These are phyloP conservation scores for Ecdyonurus torrentis DNA, from an alignment of 2,888 invertebrate genomes.

Conservation along the genomic window DNA sequence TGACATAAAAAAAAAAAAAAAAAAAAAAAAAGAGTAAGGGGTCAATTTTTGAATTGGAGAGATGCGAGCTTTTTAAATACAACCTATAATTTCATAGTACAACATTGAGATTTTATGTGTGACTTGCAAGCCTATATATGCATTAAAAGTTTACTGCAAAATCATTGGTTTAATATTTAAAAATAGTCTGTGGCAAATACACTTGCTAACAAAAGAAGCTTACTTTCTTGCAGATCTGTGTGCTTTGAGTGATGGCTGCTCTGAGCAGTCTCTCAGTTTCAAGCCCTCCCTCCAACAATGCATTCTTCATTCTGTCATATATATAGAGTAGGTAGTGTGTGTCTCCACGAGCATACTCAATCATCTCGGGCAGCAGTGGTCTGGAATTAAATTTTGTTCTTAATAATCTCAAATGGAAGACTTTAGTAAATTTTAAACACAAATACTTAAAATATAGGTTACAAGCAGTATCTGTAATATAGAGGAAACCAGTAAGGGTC, in stretches of 20 bases:
- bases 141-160: background rate
- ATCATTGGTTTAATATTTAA: no score
- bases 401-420: background rate
- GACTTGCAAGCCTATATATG: no score
- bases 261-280: conserved; percentile 44
- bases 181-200: no score
- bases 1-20: no score
- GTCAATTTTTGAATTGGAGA: no score
- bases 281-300: conserved; percentile 48
- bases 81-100: no score
- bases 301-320: conserved; percentile 60
- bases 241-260: conserved; percentile 56
- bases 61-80: no score
- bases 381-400: conserved; percentile 26
- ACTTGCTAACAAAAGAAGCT: conserved; percentile 12
- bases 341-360: conserved; percentile 79
- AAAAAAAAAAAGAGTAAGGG: no score
- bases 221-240: conserved; percentile 52
- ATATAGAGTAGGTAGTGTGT: conserved; percentile 89
- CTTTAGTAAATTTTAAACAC: background rate
- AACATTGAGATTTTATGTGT: no score
- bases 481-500: no score
- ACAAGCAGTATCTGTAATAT: no score
- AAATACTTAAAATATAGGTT: no score
- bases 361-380: conserved; percentile 65